phyloP scores from a whole-genome alignment of 2,888 invertebrate genomes.

The Heliconius erato region DNA sequence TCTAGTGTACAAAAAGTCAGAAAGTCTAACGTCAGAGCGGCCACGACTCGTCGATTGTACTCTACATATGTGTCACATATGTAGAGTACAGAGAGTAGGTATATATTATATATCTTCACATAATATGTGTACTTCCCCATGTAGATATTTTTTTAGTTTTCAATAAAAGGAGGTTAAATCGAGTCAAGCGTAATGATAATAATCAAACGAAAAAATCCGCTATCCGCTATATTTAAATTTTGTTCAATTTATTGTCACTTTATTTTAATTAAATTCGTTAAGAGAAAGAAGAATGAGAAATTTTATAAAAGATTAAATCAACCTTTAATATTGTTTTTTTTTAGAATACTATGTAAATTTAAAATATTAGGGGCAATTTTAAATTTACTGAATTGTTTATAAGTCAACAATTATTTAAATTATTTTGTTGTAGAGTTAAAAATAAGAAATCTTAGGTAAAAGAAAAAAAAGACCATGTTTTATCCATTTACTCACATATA shows the following conservation, averaged over 20 bases:
- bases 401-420: no score
- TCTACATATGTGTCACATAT: no score
- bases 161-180: neutral
- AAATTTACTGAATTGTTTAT: neutral
- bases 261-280: neutral
- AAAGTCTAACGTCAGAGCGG: no score
- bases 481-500: neutral
- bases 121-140: neutral
- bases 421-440: no score
- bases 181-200: neutral
- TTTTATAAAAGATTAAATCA: neutral
- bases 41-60: neutral
- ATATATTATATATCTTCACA: no score
- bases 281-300: conserved; percentile 2
- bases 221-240: no score
- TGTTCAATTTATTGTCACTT: neutral
- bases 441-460: neutral
- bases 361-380: neutral
- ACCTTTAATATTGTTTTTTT: neutral
- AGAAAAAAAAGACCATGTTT: neutral
- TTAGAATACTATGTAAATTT: neutral
- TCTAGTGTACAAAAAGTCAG: neutral
- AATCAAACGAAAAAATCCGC: neutral
- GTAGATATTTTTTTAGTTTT: neutral
- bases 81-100: no score